Conservation (phyloP, 2,888 invertebrate species). For the Drosophila robusta region DNA sequence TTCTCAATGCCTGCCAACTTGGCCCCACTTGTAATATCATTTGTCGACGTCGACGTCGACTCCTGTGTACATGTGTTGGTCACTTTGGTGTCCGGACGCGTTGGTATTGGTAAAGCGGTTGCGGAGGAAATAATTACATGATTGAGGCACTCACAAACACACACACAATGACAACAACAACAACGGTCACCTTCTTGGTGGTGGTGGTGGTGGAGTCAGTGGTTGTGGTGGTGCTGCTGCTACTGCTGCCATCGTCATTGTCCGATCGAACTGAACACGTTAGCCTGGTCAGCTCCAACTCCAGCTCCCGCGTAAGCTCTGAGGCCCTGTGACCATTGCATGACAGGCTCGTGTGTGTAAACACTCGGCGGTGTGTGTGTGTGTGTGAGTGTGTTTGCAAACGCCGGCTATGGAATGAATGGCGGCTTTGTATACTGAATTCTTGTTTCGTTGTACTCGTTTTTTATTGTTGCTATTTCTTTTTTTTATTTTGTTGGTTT, state of each 20-base stretch:
- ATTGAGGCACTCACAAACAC: constrained; percentile 80
- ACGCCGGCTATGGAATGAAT: constrained; percentile 71
- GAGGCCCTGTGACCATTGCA: constrained; percentile 66
- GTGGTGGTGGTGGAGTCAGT: constrained; percentile 34
- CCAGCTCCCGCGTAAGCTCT: constrained; percentile 18
- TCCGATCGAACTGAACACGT: constrained; percentile 78
- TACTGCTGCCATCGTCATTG: constrained; percentile 51
- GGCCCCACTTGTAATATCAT: constrained; percentile 62
- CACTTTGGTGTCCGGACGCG: constrained; percentile 47
- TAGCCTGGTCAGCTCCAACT: constrained; percentile 57
- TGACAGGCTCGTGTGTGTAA: constrained; percentile 50
- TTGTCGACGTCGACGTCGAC: constrained; percentile 40
- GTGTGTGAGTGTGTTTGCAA: constrained; percentile 45
- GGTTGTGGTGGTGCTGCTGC: constrained; percentile 32
- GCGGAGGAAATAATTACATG: constrained; percentile 85
- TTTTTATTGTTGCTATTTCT: constrained; percentile 22
- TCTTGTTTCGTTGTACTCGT: constrained; percentile 57
- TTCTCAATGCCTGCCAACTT: constrained; percentile 36
- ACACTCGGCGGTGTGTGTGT: constrained; percentile 22
- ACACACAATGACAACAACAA: constrained; percentile 52
- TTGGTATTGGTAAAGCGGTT: constrained; percentile 65
- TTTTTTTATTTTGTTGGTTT: constrained; percentile 23
- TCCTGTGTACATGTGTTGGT: constrained; percentile 46
- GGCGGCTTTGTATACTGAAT: constrained; percentile 68
- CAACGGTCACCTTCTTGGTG: constrained; percentile 40